These are phyloP conservation scores for Callopanchax toddi DNA, from an alignment of 2,113 vertebrate species.

Conservation along the genomic window DNA sequence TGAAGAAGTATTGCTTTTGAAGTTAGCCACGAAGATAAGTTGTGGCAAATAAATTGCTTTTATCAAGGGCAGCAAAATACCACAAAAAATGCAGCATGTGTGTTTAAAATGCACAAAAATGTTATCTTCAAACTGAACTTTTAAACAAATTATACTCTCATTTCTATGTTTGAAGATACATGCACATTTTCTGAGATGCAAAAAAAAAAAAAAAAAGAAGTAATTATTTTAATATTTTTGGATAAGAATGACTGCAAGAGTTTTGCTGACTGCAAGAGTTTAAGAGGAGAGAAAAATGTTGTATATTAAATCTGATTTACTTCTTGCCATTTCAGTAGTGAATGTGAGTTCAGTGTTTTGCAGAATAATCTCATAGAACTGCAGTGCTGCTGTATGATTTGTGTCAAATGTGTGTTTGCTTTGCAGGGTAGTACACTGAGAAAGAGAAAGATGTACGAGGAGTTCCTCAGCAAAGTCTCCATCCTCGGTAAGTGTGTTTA, in stretches of 20 bases:
- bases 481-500: constrained; percentile 88
- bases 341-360: background rate
- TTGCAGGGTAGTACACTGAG: constrained; percentile 93
- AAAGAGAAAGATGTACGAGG: constrained; percentile 97
- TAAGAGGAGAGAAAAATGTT: background rate
- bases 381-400: background rate
- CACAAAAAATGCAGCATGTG: background rate
- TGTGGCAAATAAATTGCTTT: background rate
- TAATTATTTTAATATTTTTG: constrained; percentile 12
- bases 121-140: background rate
- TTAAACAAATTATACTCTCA: background rate
- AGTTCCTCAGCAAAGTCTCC: constrained; percentile 97
- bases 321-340: background rate
- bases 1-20: background rate
- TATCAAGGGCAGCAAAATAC: background rate
- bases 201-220: no score
- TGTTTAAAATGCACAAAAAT: background rate
- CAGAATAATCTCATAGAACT: background rate
- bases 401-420: constrained; percentile 27
- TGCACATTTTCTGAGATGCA: background rate
- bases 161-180: constrained; percentile 1
- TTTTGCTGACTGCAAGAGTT: constrained; percentile 5
- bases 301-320: background rate
- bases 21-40: background rate
- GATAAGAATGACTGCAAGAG: background rate